Evolutionary conservation across 2,888 invertebrate species (phyloP).

Genomic region (Iselma pallidipennis): DNA sequence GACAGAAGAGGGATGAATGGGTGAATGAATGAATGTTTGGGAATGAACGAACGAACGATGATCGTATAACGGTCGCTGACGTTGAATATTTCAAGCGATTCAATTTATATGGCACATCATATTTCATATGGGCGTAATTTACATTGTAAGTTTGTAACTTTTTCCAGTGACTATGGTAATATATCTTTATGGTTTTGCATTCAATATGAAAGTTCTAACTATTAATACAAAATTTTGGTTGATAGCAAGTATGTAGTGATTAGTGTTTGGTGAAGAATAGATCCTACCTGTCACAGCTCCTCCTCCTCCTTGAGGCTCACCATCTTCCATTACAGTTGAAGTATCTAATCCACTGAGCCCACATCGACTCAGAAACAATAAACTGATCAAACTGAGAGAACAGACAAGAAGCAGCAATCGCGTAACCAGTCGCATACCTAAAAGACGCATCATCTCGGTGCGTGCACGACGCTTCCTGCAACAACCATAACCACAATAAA

Average conservation of each 20-base stretch:
- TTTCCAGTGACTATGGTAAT: not conserved
- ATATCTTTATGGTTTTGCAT: not conserved
- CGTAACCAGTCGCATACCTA: slow-evolving; percentile 61
- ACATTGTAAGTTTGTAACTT: slow-evolving; percentile 1
- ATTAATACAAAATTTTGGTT: not conserved
- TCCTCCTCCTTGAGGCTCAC: slow-evolving; percentile 35
- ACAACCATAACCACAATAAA: slow-evolving; percentile 17
- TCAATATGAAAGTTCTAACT: not conserved
- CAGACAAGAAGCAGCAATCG: slow-evolving; percentile 62
- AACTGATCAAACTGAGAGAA: slow-evolving; percentile 60
- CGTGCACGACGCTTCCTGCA: slow-evolving; percentile 49
- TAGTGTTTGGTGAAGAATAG: not conserved
- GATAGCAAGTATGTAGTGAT: not conserved
- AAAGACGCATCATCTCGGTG: slow-evolving; percentile 58
- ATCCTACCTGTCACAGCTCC: slow-evolving; percentile 40
- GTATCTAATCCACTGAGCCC: slow-evolving; percentile 55
- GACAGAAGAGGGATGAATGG: not conserved
- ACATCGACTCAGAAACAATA: slow-evolving; percentile 61
- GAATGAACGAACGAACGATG: not conserved
- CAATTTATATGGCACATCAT: slow-evolving; percentile 7
- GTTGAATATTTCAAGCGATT: slow-evolving; percentile 4
- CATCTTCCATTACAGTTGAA: slow-evolving; percentile 27
- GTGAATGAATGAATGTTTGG: not conserved
- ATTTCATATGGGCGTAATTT: not conserved
- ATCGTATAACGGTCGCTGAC: not conserved